Base-by-base conservation (phyloP, 1,140 invertebrate species). In the Pseudomyrmex cubaensis region DNA sequence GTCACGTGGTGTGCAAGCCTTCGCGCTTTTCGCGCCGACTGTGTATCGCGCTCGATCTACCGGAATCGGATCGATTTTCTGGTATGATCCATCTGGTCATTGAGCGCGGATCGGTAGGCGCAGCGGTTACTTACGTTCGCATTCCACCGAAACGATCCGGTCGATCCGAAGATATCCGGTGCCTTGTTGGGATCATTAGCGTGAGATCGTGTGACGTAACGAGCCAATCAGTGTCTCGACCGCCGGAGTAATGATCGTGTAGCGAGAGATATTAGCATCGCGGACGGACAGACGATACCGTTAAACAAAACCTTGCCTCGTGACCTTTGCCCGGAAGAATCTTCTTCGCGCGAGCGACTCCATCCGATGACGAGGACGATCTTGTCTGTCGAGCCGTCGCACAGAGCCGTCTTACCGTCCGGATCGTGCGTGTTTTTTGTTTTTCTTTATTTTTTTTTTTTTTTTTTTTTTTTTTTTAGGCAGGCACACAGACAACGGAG, bases 141-240 rank as follows among this genome's bases (percentile, higher is more conserved):
- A 92, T 93, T 92, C 90, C 87, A 77, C 87, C 89, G 90, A 92
- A 93, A 92, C 87, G 87, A 91, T 75, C 90, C 83, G 44, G 75
- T 50, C 90, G 90, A 92, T 91, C 86, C 86, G 70, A 57, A 92
- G 90, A 92, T 92, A 92, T 92, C 91, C 91, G 89, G 89, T 91
- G 87, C 89, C 91, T 92, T 91, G 90, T 87, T 88, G 89, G 89
- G 88, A 92, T 93, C 92, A 93, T 93, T 93, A 93, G 92, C 88
- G 90, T 93, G 90, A 93, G 91, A 93, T 93, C 90, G 91, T 92
- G 91, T 93, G 93, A 93, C 93, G 93, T 93, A 93, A 93, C 91
- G 91, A 91, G 83, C 89, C 90, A 90, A 93, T 93, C 91, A 90
- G 88, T 92, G 91, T 92, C 92, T 85, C 86, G 87, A 86, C 85